Conservation (phyloP, 2,113 vertebrate species). For the Physeter macrocephalus region DNA sequence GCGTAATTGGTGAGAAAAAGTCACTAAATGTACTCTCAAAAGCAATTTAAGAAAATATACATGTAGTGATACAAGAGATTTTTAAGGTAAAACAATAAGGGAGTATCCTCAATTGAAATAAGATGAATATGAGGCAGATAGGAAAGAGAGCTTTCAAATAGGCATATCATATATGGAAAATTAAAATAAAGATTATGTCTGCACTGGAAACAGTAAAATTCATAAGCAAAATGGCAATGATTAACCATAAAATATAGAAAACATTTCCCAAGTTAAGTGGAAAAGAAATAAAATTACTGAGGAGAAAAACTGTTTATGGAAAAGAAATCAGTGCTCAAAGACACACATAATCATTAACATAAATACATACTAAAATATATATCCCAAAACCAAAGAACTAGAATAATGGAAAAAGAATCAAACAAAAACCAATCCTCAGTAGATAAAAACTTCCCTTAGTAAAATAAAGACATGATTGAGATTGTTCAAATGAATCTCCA, state of each 20-base stretch:
- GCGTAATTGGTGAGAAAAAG: background rate
- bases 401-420: background rate
- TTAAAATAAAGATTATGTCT: background rate
- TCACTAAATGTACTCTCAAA: background rate
- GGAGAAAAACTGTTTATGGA: background rate
- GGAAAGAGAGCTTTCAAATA: background rate
- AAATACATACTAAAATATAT: background rate
- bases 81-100: background rate
- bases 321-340: background rate
- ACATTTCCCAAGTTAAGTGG: background rate
- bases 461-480: background rate
- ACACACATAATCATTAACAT: background rate
- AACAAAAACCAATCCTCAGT: background rate
- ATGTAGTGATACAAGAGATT: background rate
- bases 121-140: background rate
- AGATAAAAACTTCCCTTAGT: background rate
- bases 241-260: background rate
- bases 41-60: background rate
- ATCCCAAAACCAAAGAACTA: background rate
- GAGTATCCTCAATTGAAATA: background rate
- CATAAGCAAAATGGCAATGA: background rate
- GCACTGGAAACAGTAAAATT: background rate
- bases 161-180: background rate
- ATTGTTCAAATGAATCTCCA: background rate
- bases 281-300: background rate